Conservation (phyloP, 2,888 invertebrate genomes). For the Pachycephus smyrnensis region DNA sequence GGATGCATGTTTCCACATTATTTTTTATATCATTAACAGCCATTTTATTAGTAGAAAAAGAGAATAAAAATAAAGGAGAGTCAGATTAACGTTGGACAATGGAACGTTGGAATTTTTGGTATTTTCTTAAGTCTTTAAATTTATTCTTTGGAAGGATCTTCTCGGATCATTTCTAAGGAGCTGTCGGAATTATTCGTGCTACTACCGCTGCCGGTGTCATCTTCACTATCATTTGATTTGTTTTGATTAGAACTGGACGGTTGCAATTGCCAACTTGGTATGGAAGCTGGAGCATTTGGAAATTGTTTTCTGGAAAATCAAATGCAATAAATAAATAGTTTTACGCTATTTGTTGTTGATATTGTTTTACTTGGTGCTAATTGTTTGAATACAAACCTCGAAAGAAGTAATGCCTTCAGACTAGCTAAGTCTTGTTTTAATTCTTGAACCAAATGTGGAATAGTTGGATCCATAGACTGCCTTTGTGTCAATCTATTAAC, state of each 20-base stretch:
- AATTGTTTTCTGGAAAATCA: constrained; percentile 78
- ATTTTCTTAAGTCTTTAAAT: neutral
- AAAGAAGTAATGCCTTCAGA: constrained; percentile 61
- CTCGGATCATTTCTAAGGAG: constrained; percentile 67
- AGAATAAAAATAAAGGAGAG: neutral
- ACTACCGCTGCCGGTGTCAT: constrained; percentile 65
- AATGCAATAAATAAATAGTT: constrained; percentile 15
- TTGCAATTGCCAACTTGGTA: constrained; percentile 85
- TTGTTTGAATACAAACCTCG: constrained; percentile 48
- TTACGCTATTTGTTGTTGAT: neutral
- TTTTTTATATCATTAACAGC: too few species aligned
- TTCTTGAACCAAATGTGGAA: constrained; percentile 61
- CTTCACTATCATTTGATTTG: constrained; percentile 60
- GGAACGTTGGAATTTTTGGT: neutral
- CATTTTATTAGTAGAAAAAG: neutral
- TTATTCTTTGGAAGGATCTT: constrained; percentile 61
- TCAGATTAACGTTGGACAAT: neutral
- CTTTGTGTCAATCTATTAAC: constrained; percentile 68
- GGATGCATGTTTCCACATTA: neutral
- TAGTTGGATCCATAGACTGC: constrained; percentile 52
- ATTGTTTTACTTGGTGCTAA: neutral
- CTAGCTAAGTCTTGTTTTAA: constrained; percentile 63
- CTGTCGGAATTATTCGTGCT: constrained; percentile 67
- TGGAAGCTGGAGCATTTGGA: constrained; percentile 76
- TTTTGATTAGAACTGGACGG: constrained; percentile 59